Base-by-base conservation (phyloP, 2,888 invertebrate species). In the Pachymerium ferrugineum region DNA sequence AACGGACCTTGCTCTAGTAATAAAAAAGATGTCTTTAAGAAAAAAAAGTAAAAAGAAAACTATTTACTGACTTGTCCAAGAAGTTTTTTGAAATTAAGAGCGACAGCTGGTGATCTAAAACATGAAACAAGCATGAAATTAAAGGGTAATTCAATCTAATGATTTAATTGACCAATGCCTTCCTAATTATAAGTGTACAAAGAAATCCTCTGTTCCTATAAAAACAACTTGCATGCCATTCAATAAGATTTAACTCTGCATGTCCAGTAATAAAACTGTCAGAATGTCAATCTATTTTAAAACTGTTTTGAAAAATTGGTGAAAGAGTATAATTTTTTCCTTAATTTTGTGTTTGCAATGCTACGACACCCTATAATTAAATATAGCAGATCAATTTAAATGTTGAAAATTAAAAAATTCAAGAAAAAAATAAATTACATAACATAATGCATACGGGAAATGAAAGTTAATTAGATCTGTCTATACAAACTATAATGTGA, bases 121-220 rank as follows among this genome's bases (percentile, higher is more conserved):
- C 62, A 62, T 62, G 62, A 62, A 62, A 10, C 62, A 62, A 62
- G 62, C 62, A 62, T 62, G 62, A 62, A 62, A 62, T 62, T 62
- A 62, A 62, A 28, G 62, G 28, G 62, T 62, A 62, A 62, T 62
- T 62, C 62, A 62, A 62, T 62, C 62, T 62, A 62, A 62, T 62
- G 62, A 62, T 62, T 62, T 62, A 62, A 62, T 62, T 62, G 62
- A 62, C 62, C 62, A 62, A 62, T 62, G 62, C 28, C 62, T 62
- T 22, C 62, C 62, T 62, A 62, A 62, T 62, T 62, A 62, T 62
- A 22, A 28, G 28, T 8, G 14, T 12, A 62, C 62, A 62, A 62
- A 62, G 62, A 62, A 28, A 28, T n/a, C 62, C 62, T 62, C 62
- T 62, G 62, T 62, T 62, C n/a, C n/a, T n/a, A n/a, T n/a, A n/a